Percentiles rank a stretch among this genome's conserved stretches.
These are phyloP conservation scores for Cromileptes altivelis DNA, from an alignment of 2,113 vertebrate genomes.

Conservation along the genomic window DNA sequence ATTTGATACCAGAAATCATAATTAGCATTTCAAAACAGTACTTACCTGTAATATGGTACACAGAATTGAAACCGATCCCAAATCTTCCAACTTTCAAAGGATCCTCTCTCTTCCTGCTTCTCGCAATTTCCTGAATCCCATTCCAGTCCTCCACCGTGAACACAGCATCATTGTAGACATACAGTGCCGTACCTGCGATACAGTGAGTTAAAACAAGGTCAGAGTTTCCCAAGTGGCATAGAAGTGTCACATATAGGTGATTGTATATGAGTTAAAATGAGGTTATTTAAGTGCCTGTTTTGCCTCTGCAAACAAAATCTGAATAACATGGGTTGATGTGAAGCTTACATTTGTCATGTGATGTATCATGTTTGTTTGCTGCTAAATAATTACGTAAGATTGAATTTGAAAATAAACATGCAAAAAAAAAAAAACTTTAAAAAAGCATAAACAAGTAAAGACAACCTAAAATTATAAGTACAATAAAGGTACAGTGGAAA, in stretches of 20 bases:
- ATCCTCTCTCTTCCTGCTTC: constrained; percentile 97
- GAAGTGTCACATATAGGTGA: background rate
- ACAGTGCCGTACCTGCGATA: constrained; percentile 91
- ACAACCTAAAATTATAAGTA: background rate
- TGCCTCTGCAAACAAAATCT: background rate
- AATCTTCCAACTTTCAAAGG: constrained; percentile 98
- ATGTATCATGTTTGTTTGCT: background rate
- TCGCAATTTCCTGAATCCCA: constrained; percentile 98
- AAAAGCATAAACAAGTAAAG: background rate
- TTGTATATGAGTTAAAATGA: background rate
- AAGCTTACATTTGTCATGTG: no score
- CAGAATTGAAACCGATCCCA: constrained; percentile 99
- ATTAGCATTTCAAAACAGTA: background rate
- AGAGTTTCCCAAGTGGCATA: background rate
- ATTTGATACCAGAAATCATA: background rate
- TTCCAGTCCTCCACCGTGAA: constrained; percentile 97
- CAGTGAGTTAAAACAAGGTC: background rate
- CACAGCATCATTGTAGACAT: constrained; percentile 95
- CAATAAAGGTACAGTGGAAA: background rate
- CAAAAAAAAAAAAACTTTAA: no score
- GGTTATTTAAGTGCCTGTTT: background rate
- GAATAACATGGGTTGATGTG: background rate
- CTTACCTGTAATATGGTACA: constrained; percentile 98
- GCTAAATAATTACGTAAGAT: no score
- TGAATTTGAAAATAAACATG: no score